Evolutionary conservation across 1,140 invertebrate genomes (phyloP), one percentile per base, ranked within the genome.

Genomic region (Papilio aristodemus): DNA sequence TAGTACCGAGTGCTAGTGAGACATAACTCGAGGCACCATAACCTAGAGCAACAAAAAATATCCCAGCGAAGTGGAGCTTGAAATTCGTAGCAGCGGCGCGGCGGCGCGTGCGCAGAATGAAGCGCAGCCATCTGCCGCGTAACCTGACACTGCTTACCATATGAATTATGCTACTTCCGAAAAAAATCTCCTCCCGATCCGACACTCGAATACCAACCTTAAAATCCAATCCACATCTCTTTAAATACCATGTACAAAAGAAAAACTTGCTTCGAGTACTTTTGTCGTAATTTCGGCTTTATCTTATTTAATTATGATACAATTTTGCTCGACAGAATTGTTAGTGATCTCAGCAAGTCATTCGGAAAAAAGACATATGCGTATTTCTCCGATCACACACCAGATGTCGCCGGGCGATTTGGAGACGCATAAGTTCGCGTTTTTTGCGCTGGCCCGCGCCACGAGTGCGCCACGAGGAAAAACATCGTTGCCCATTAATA

Each of bases 81-180:
- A 77, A 78, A 77, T 76, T 71, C 73, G 60, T 62, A 46, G 70
- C 32, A 36, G 70, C 72, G 67, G 60, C 59, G 67, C 41, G n/a
- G 14, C 69, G 77, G 77, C 85, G 85, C 88, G 86, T 88, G 88
- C 85, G 81, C 85, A 70, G 76, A 72, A 78, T 75, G 68, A 62
- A 60, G 36, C 69, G 6, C 54, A 14, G 57, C 69, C 88, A 90
- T 90, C 88, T 90, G 88, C 83, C 70, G 77, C 76, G 88, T 83
- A 89, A 90, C 88, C 83, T 86, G 86, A 90, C 82, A 84, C 80
- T 84, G 76, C 83, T 83, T 85, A 75, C 80, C 81, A 84, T 85
- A 89, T 86, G 84, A 89, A 85, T 80, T 84, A 84, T 83, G 70
- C 77, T 77, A 85, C 82, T 83, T 83, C 84, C 78, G 73, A 79